Base-by-base conservation (phyloP, 1,140 invertebrate species). In the Drosophila bifasciata region DNA sequence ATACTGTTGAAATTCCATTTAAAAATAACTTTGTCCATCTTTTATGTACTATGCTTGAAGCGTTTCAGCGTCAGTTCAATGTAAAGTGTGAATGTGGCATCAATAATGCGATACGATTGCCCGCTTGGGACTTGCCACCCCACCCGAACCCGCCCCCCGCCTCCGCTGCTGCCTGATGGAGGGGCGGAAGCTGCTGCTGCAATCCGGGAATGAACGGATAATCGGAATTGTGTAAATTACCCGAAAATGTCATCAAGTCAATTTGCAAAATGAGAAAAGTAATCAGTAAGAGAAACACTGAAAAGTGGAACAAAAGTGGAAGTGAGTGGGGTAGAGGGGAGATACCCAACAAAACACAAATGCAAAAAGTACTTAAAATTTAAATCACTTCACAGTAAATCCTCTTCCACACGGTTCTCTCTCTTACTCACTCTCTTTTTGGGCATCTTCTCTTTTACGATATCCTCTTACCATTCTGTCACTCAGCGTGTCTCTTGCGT, bases 231-330 rank as follows among this genome's bases (percentile, higher is more conserved):
- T 77, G 69, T 75, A 85, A 85, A 85, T 85, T 85, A 88, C 81
- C 73, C 78, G 48, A 75, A 75, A 86, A 86, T 83, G 83, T 88
- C 81, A 88, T 88, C 81, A 86, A 86, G 81, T 88, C 81, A 81
- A 88, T 86, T 86, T 86, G 74, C 58, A 56, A 86, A 83, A 88
- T 86, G 81, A 88, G 83, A 83, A 86, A 86, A 86, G 81, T 86
- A 86, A 86, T 86, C 81, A 86, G 84, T 56, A 64, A 69, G 46
- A 70, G 64, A 76, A 68, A 67, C 72, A 75, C 56, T 44, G 53
- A 50, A 25, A 39, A 32, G 40, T 48, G 39, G 50, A 0, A n/a
- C 40, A n/a, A n/a, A n/a, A 25, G 19, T 16, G 5, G 32, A 13
- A n/a, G 15, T n/a, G 15, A 8, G 36, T n/a, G 6, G 15, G 15